Evolutionary conservation across 23 tunicate genomes (phyloP), one percentile per base, ranked within the genome.

Genomic region (Pegea sp.): DNA sequence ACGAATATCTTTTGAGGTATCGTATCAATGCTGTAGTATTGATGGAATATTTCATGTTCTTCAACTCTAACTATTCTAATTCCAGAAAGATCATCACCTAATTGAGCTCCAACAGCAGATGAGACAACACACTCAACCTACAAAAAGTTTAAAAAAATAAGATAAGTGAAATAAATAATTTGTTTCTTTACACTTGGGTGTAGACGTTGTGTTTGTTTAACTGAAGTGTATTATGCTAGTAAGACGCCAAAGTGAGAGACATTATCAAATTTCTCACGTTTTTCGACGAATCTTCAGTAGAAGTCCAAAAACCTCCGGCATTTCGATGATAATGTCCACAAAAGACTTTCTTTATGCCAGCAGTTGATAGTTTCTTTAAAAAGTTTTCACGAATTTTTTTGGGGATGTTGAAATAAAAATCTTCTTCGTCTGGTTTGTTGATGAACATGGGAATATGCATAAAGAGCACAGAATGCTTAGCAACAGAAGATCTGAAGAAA

Each of bases 361-460:
- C 81, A 34, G 57, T 62, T n/a, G 95, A 68, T 57, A 72, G 58
- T 31, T 67, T 43, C 38, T 58, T 31, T 11, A 84, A 20, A 25
- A 84, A 25, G 3, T 46, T 31, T 22, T 58, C 1, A 21, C 95
- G 57, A 0, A 49, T 16, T n/a, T 59, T n/a, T 22, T 53, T 54
- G 11, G 70, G 76, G 33, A 73, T 66, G 50, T 54, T 19, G 58
- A 71, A 71, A 56, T 73, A 73, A 24, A 22, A 4, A 54, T 84
- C 75, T 20, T 73, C 75, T 49, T 84, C 95, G 34, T 74, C 76
- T 2, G 61, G 42, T 44, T 60, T 48, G 0, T 64, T n/a, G 4
- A 73, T 23, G 44, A 84, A 84, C n/a, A 73, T 29, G 25, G 95
- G 95, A 34, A 84, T 84, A 52, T 84, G 95, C 84, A 84, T 73